Base-by-base conservation (phyloP, 2,113 vertebrate species). In the Lepidothrix coronata region DNA sequence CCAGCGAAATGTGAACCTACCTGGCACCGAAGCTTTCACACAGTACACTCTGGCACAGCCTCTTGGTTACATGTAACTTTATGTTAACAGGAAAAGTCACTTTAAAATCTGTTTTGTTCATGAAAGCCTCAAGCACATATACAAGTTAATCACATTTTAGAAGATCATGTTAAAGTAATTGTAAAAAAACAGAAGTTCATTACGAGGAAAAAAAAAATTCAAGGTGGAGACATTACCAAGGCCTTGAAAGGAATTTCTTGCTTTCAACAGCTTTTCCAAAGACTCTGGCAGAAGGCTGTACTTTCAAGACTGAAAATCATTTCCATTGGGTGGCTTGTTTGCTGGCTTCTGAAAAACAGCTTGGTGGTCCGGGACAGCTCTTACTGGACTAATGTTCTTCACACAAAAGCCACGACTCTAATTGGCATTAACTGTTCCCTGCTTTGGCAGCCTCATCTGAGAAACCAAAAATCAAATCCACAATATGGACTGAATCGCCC, bases 31-130 rank as follows among this genome's bases (percentile, higher is more conserved):
- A 31, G 41, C 49, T 85, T 73, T 83, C 67, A 41, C 66, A 65
- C 81, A 89, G 71, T 27, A 90, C 13, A 5, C 74, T 72, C 87
- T 87, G 94, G 95, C 97, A 92, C 79, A 81, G 77, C 28, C 31
- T 49, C 71, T 92, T 61, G n/a, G 87, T 96, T 97, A 95, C 51
- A 79, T 77, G 86, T 80, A 97, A 97, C 89, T 92, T 96, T 80
- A 95, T 93, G 93, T 97, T 96, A 97, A 97, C 95, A 97, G 95
- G 90, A 97, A 97, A 97, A 97, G 93, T 91, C 88, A 87, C 96
- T 97, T 97, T 87, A 95, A 96, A 96, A 94, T 91, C 91, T 44
- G 52, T 91, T 97, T 96, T 96, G 91, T 61, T 95, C 95, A 85
- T 77, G 52, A 91, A 88, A 94, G 81, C 95, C 96, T 97, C 95